These are phyloP conservation scores for Pomatostomus ruficeps DNA, from an alignment of 2,113 vertebrate species.

Conservation along the genomic window DNA sequence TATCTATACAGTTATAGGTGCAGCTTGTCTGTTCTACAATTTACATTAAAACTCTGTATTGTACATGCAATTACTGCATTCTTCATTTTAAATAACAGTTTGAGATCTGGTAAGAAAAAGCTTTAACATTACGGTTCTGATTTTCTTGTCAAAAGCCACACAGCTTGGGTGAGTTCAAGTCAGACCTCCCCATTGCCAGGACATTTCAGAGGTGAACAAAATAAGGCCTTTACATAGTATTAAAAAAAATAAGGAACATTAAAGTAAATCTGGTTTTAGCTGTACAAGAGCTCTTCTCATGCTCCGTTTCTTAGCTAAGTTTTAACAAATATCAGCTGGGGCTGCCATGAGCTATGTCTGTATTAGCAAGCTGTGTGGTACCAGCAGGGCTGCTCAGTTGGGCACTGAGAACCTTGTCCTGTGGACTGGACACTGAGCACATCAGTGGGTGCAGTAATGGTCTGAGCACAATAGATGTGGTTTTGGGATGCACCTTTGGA, in stretches of 20 bases:
- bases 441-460: neutral
- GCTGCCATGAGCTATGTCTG: fast-evolving
- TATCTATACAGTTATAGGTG: neutral
- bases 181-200: neutral
- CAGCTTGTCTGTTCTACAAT: neutral
- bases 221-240: neutral
- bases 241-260: neutral
- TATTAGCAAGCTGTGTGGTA: neutral
- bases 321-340: neutral
- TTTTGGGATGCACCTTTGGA: neutral
- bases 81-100: neutral
- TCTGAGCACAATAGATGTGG: neutral
- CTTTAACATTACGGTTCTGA: neutral
- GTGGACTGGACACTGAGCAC: neutral
- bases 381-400: neutral
- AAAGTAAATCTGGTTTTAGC: neutral
- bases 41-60: neutral
- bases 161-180: neutral
- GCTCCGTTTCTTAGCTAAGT: neutral
- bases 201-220: neutral
- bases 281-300: neutral
- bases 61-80: neutral
- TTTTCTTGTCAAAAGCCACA: neutral
- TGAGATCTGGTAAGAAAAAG: neutral
- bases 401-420: neutral